These are phyloP conservation scores for Acanthosoma haemorrhoidale DNA, from an alignment of 2,888 invertebrate genomes.

Conservation along the genomic window DNA sequence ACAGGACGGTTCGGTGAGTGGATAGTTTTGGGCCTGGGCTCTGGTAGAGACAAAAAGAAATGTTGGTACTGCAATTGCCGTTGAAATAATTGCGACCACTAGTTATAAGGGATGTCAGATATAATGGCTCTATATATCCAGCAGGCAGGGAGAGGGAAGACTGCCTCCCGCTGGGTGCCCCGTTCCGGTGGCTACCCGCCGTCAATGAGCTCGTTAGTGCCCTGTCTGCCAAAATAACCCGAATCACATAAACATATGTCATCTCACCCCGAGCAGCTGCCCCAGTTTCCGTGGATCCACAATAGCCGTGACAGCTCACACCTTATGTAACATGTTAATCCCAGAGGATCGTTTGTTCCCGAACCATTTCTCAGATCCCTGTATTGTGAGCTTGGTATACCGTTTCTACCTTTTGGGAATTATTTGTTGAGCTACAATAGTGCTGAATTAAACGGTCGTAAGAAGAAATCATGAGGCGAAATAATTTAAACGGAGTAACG, in stretches of 20 bases:
- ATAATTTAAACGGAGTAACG: no score
- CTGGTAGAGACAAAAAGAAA: no score
- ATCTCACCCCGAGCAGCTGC: not conserved
- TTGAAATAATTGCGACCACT: no score
- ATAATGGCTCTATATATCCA: no score
- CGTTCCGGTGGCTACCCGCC: not conserved
- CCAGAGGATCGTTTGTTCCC: not conserved
- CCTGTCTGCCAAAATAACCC: not conserved
- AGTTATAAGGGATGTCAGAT: no score
- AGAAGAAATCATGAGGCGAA: no score
- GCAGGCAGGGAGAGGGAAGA: no score
- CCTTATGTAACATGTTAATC: slow-evolving; percentile 9
- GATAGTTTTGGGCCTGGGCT: no score
- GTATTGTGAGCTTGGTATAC: not conserved
- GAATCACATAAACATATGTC: slow-evolving; percentile 10
- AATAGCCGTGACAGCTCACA: not conserved
- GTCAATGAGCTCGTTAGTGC: slow-evolving; percentile 3
- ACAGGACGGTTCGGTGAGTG: no score
- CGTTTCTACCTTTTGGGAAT: not conserved
- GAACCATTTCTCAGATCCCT: not conserved
- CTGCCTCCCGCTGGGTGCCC: no score
- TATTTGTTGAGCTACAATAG: not conserved
- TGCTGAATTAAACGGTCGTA: no score
- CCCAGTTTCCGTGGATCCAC: not conserved
- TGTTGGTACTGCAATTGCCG: no score